These are phyloP conservation scores for Okamejei kenojei DNA, from an alignment of 2,797 vertebrate species.

Conservation along the genomic window DNA sequence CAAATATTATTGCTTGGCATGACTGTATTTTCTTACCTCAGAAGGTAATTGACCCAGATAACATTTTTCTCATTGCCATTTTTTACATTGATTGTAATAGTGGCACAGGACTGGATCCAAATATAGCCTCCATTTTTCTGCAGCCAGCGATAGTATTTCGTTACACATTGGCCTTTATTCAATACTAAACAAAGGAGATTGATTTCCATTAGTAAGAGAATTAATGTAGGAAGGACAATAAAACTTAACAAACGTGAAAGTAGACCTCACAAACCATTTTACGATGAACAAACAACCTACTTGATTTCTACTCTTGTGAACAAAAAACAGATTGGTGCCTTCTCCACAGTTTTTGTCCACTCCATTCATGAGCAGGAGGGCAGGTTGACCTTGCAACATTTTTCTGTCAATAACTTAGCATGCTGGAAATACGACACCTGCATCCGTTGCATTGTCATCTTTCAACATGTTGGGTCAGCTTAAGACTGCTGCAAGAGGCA, in stretches of 20 bases:
- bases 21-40: conserved; percentile 62
- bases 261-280: background rate
- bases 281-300: background rate
- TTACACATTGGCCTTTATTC: conserved; percentile 96
- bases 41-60: conserved; percentile 98
- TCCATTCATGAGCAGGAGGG: background rate
- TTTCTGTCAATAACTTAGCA: background rate
- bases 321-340: background rate
- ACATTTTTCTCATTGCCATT: conserved; percentile 93
- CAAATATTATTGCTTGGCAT: background rate
- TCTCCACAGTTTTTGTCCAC: background rate
- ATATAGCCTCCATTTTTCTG: conserved; percentile 95
- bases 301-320: background rate
- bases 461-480: background rate
- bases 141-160: conserved; percentile 98
- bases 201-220: conserved; percentile 26
- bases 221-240: background rate
- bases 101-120: conserved; percentile 98
- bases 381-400: background rate
- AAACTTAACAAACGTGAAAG: background rate
- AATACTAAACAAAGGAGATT: conserved; percentile 65
- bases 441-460: background rate
- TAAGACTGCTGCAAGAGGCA: background rate
- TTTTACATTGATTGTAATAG: conserved; percentile 95
- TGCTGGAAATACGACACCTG: background rate